Conservation (phyloP, 2,797 vertebrate genomes). For the Esox masquinongy region DNA sequence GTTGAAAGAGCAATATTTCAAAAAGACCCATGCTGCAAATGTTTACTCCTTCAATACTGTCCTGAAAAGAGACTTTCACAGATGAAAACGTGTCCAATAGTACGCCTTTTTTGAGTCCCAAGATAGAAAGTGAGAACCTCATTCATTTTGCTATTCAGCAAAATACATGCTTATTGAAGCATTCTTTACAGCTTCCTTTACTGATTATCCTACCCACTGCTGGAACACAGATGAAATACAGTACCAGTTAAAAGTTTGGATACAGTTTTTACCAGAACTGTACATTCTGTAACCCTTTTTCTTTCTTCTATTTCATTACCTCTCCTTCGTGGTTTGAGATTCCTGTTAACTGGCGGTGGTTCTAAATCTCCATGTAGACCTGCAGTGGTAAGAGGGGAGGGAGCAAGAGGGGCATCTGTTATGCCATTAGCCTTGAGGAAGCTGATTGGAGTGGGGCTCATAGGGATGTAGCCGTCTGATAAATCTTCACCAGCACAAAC, state of each 20-base stretch:
- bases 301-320: conserved; percentile 70
- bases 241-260: not conserved
- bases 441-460: conserved; percentile 80
- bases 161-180: not conserved
- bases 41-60: conserved; percentile 1
- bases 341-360: conserved; percentile 92
- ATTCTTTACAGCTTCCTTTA: not conserved
- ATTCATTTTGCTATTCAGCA: not conserved
- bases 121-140: conserved; percentile 4
- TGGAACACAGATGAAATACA: not conserved
- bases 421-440: conserved; percentile 54
- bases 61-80: not conserved
- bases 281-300: not conserved
- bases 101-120: conserved; percentile 1
- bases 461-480: conserved; percentile 90
- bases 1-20: not conserved
- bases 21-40: not conserved
- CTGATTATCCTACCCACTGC: not conserved
- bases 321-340: conserved; percentile 92
- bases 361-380: conserved; percentile 74
- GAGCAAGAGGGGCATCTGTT: conserved; percentile 47
- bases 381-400: conserved; percentile 39
- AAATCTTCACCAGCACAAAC: conserved; percentile 51
- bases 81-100: not conserved
- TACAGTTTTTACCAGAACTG: too few species aligned